Evolutionary conservation across 2,888 invertebrate genomes (phyloP).

Genomic region (Caenorhabditis becei): DNA sequence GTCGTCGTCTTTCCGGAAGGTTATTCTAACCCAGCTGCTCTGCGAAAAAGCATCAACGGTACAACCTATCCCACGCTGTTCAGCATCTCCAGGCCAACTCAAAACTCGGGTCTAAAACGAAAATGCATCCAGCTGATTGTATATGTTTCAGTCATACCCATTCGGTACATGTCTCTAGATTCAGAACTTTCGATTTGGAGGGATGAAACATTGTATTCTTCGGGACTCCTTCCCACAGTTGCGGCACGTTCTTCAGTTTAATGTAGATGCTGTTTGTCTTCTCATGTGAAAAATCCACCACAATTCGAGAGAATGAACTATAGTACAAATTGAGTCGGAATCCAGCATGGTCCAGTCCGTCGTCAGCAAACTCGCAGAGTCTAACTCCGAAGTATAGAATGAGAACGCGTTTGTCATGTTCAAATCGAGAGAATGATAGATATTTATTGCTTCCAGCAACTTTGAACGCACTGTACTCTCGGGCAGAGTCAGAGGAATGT

Average conservation of each 20-base stretch:
- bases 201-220: slow-evolving; percentile 41
- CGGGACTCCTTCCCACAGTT: slow-evolving; percentile 70
- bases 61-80: slow-evolving; percentile 62
- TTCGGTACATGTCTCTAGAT: slow-evolving; percentile 65
- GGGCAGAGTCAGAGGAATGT: slow-evolving; percentile 15
- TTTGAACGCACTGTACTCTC: slow-evolving; percentile 46
- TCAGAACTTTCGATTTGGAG: slow-evolving; percentile 57
- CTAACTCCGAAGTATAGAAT: slow-evolving; percentile 67
- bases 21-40: slow-evolving; percentile 59
- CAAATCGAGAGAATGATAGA: slow-evolving; percentile 68
- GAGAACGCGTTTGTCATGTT: slow-evolving; percentile 68
- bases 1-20: slow-evolving; percentile 33
- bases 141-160: slow-evolving; percentile 62
- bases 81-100: slow-evolving; percentile 64
- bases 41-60: slow-evolving; percentile 62
- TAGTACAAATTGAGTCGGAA: slow-evolving; percentile 64
- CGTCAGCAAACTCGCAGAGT: slow-evolving; percentile 43
- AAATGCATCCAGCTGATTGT: not conserved
- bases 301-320: slow-evolving; percentile 46
- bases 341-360: slow-evolving; percentile 67
- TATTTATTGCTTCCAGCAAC: slow-evolving; percentile 59
- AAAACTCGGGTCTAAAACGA: slow-evolving; percentile 51
- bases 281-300: slow-evolving; percentile 57
- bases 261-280: slow-evolving; percentile 58
- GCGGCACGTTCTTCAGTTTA: slow-evolving; percentile 68